These are phyloP conservation scores for Darevskia mixta DNA, from an alignment of 2,797 vertebrate genomes.

Conservation along the genomic window DNA sequence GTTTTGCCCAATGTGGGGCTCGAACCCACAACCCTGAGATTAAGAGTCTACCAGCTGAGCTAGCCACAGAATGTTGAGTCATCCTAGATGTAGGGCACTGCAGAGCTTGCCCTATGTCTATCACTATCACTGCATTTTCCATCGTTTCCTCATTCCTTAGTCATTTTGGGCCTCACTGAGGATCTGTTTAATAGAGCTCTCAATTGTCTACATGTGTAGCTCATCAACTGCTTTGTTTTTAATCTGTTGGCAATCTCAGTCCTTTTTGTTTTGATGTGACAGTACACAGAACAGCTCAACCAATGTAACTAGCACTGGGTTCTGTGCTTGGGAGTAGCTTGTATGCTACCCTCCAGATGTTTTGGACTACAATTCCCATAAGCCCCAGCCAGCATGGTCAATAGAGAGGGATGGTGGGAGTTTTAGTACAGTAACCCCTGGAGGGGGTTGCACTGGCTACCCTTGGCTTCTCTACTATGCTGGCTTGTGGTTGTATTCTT, in stretches of 20 bases:
- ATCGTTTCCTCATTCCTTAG: neutral
- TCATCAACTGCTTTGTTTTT: neutral
- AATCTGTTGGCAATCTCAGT: neutral
- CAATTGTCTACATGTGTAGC: neutral
- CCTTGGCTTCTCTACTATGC: neutral
- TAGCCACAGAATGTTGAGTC: neutral
- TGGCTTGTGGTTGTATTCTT: neutral
- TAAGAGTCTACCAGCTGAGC: too few species aligned
- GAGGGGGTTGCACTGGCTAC: too few species aligned
- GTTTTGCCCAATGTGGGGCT: too few species aligned
- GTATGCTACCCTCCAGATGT: too few species aligned
- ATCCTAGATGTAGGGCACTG: slow-evolving; percentile 18
- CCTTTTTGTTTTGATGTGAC: neutral
- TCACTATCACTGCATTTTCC: neutral
- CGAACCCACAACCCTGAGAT: too few species aligned
- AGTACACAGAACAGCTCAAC: neutral
- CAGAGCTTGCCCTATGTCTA: neutral
- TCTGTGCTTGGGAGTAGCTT: neutral
- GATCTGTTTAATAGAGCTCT: neutral
- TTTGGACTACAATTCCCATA: too few species aligned
- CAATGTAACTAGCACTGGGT: neutral
- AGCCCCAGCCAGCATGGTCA: too few species aligned
- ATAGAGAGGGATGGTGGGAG: too few species aligned
- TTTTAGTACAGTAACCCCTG: too few species aligned
- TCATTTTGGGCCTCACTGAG: neutral